Evolutionary conservation across 2,113 vertebrate species (phyloP).

Genomic region (Cololabis saira): DNA sequence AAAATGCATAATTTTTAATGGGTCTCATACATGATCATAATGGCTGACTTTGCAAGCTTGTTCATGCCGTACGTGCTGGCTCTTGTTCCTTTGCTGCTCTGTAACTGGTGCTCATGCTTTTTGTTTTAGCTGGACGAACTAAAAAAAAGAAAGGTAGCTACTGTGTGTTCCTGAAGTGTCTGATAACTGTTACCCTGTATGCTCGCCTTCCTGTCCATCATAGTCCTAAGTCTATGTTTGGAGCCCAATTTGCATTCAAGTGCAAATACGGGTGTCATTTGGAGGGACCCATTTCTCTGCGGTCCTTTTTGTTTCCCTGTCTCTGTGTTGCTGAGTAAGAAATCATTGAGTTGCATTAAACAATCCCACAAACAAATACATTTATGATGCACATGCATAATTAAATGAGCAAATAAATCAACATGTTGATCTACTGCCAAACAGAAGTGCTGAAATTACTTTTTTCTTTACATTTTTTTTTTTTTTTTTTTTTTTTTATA

Average conservation of each 20-base stretch:
- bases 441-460: no score
- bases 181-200: constrained; percentile 24
- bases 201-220: background rate
- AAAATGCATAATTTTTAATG: constrained; percentile 50
- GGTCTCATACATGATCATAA: constrained; percentile 43
- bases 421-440: no score
- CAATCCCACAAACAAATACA: background rate
- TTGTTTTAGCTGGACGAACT: constrained; percentile 83
- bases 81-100: constrained; percentile 45
- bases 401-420: background rate
- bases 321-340: background rate
- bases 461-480: no score
- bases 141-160: constrained; percentile 83
- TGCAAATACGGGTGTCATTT: constrained; percentile 19
- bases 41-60: constrained; percentile 51
- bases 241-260: constrained; percentile 3
- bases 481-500: no score
- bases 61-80: constrained; percentile 24
- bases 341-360: constrained; percentile 59
- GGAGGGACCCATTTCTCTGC: constrained; percentile 24
- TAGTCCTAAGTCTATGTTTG: background rate
- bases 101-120: constrained; percentile 74
- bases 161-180: constrained; percentile 44
- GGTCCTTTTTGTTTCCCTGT: constrained; percentile 21
- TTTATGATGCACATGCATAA: background rate